Conservation (phyloP, 1,140 invertebrate species). For the Scaptomyza pallida region DNA sequence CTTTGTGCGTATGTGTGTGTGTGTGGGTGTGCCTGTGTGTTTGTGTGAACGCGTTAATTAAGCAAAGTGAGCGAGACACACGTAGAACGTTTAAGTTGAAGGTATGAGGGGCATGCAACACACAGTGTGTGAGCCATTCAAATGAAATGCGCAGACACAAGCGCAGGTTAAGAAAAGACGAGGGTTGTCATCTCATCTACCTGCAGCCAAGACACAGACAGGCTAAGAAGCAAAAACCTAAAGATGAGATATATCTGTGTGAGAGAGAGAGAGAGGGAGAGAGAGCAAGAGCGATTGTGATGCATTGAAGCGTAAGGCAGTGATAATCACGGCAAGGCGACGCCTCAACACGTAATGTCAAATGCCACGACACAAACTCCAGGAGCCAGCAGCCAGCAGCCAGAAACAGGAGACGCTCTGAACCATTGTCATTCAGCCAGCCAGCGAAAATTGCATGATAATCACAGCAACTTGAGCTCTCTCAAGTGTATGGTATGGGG, state of each 20-base stretch:
- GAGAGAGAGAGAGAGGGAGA: constrained; percentile 11
- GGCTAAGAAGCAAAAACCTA: not conserved
- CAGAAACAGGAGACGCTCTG: constrained; percentile 22
- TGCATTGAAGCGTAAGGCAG: constrained; percentile 79
- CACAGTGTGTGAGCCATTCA: constrained; percentile 62
- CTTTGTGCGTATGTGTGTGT: constrained; percentile 49
- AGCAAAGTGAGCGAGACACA: constrained; percentile 80
- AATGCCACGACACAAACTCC: constrained; percentile 61
- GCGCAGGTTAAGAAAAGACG: constrained; percentile 46
- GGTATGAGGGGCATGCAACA: constrained; percentile 25
- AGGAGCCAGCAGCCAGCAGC: constrained; percentile 13
- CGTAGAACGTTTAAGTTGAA: constrained; percentile 30
- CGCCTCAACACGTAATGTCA: constrained; percentile 76
- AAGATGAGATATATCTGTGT: too few relatives aligned
- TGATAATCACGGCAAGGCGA: constrained; percentile 77
- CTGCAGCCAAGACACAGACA: constrained; percentile 22
- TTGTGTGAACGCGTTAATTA: constrained; percentile 73
- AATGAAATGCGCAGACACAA: constrained; percentile 73
- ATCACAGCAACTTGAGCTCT: constrained; percentile 78
- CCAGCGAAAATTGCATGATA: constrained; percentile 73
- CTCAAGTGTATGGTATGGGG: constrained; percentile 57
- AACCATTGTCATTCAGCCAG: constrained; percentile 60
- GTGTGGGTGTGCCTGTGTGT: constrained; percentile 19
- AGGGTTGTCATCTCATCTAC: constrained; percentile 44
- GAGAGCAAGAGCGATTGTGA: constrained; percentile 50